Evolutionary conservation across 2,797 vertebrate genomes (phyloP), one percentile per base, ranked within the genome.

Genomic region (Epinephelus coioides): DNA sequence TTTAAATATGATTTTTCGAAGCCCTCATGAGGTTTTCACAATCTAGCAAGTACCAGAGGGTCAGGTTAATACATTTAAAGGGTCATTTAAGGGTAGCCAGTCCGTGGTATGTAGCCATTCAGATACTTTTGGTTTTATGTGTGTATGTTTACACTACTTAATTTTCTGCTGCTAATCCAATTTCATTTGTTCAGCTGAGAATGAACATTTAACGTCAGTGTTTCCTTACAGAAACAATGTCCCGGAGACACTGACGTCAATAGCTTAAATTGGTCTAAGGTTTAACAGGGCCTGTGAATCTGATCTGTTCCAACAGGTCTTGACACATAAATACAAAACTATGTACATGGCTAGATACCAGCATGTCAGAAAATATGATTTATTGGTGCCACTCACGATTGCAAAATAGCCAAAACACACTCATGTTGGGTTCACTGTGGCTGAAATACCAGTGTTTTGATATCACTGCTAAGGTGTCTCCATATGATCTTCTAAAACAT

Each of bases 381-480:
- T 34, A 44, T 62, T 30, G 62, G 38, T 79, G 78, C 73, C 82
- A 72, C 51, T 77, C n/a, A 51, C 34, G 25, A 38, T 78, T 82
- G 34, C 74, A 84, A 73, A 88, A 79, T 30, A 87, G 66, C 75
- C 60, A 55, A 77, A 80, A 76, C 67, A 70, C 73, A 73, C 57
- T 57, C 50, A 68, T 53, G 21, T 83, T 79, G 72, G 77, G 56
- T 84, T 78, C 75, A 78, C 78, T 73, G 85, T 92, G 83, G 86
- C 85, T 89, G 79, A n/a, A 81, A 78, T 78, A 86, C 51, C 82
- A 81, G 80, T 88, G 85, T 90, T 91, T 91, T 30, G 55, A 77
- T 79, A 68, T 89, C 79, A 87, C 82, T 34, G 80, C 86, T 84
- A 67, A 81, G 23, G 69, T 88, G 85, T 93, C 83, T 86, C 75